phyloP scores from a whole-genome alignment of 92 coral and sea anemone genomes.

The Phenganax stokvisi region DNA sequence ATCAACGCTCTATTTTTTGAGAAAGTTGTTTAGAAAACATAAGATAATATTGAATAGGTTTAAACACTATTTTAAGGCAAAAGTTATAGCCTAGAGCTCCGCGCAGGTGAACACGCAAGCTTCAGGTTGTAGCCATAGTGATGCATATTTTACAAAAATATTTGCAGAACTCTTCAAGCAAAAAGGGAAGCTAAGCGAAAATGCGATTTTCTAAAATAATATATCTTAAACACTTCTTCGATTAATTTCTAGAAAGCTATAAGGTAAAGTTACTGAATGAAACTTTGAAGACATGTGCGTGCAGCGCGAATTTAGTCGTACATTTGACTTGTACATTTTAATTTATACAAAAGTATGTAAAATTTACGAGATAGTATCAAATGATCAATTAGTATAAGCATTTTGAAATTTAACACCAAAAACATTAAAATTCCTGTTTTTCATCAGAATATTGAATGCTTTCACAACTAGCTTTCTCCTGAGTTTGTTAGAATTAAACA shows the following conservation, averaged over 20 bases:
- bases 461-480: background rate
- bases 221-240: background rate
- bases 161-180: slow-evolving; percentile 15
- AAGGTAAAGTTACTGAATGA: too few species aligned
- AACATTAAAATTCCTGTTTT: background rate
- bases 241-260: too few species aligned
- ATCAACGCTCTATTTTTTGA: slow-evolving; percentile 17
- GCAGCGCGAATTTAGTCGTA: too few species aligned
- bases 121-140: slow-evolving; percentile 7
- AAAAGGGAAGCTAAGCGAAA: background rate
- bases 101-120: slow-evolving; percentile 1
- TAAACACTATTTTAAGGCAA: background rate
- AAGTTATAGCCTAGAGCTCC: background rate
- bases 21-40: background rate
- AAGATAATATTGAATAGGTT: background rate
- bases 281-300: too few species aligned
- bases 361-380: background rate
- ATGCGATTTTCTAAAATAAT: background rate
- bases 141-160: slow-evolving; percentile 31
- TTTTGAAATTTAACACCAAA: background rate
- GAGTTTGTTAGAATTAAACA: too few species aligned
- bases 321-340: too few species aligned
- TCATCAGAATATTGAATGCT: background rate
- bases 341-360: too few species aligned
- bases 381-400: background rate